Percentiles rank a stretch among this genome's conserved stretches.
Evolutionary conservation across 2,797 vertebrate species (phyloP).

Genomic region (Rhinogobio ventralis): DNA sequence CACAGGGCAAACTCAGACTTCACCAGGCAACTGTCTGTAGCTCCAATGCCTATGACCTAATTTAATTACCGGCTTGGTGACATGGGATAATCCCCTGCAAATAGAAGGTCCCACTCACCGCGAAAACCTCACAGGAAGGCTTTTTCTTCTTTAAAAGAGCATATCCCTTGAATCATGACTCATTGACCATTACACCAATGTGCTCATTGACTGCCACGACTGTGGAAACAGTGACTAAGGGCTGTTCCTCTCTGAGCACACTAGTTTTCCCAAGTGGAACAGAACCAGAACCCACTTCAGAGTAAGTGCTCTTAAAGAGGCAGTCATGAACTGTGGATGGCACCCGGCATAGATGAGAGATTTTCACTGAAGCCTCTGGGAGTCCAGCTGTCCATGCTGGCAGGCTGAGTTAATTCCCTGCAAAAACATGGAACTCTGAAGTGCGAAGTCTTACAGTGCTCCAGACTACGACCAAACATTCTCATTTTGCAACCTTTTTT

Average conservation of each 20-base stretch:
- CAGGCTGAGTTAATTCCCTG: not conserved
- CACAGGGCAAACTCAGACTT: not conserved
- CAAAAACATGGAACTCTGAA: not conserved
- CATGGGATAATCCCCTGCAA: constrained; percentile 45
- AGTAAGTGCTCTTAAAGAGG: constrained; percentile 8
- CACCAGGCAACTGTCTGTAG: constrained; percentile 4
- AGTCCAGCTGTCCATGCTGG: constrained; percentile 9
- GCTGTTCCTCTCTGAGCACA: not conserved
- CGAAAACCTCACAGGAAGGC: constrained; percentile 6
- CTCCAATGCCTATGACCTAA: constrained; percentile 49
- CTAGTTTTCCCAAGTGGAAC: not conserved
- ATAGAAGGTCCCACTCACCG: constrained; percentile 15
- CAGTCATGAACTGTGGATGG: constrained; percentile 15
- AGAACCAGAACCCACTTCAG: constrained; percentile 10
- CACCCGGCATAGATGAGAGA: not conserved
- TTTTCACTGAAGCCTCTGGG: constrained; percentile 10
- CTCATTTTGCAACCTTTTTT: no score
- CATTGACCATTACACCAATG: not conserved
- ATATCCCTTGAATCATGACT: constrained; percentile 29
- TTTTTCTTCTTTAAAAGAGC: constrained; percentile 25
- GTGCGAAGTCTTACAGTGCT: not conserved
- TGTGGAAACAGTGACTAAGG: constrained; percentile 20
- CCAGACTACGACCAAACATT: no score
- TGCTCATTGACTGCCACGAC: constrained; percentile 16
- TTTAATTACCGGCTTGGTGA: constrained; percentile 72